phyloP scores from a whole-genome alignment of 2,113 vertebrate genomes.

The Pica pica region DNA sequence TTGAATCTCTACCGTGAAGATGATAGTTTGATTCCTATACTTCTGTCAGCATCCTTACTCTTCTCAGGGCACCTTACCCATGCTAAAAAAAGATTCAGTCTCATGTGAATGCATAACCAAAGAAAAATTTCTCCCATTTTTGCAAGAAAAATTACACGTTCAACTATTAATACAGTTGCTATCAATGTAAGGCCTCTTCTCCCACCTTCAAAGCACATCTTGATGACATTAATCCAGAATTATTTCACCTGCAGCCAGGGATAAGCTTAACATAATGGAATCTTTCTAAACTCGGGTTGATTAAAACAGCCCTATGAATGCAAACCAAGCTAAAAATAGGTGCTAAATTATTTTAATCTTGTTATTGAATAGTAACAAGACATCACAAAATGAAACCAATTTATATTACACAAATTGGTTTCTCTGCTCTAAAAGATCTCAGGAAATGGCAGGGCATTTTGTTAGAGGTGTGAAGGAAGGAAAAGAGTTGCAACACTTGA shows the following conservation, averaged over 20 bases:
- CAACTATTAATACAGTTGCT: background rate
- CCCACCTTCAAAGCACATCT: slow-evolving; percentile 24
- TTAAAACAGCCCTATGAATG: slow-evolving; percentile 17
- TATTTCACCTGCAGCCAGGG: background rate
- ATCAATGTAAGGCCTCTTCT: background rate
- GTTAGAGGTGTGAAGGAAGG: background rate
- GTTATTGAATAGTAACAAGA: slow-evolving; percentile 7
- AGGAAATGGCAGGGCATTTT: background rate
- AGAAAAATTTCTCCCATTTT: background rate
- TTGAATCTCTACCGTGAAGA: background rate
- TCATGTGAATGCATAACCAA: background rate
- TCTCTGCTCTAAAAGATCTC: background rate
- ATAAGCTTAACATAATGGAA: slow-evolving; percentile 15
- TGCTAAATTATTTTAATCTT: slow-evolving; percentile 38
- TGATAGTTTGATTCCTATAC: background rate
- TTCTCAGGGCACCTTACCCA: background rate
- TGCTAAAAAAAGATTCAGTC: background rate
- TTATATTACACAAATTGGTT: slow-evolving; percentile 11
- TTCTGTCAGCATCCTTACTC: background rate
- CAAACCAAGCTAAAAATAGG: slow-evolving; percentile 30
- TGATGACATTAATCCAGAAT: slow-evolving; percentile 33
- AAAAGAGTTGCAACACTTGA: background rate
- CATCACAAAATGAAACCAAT: slow-evolving; percentile 1
- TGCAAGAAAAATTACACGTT: background rate
- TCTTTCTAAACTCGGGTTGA: background rate